These are phyloP conservation scores for Tryphoninae sp. DNA, from an alignment of 2,888 invertebrate genomes.

Conservation along the genomic window DNA sequence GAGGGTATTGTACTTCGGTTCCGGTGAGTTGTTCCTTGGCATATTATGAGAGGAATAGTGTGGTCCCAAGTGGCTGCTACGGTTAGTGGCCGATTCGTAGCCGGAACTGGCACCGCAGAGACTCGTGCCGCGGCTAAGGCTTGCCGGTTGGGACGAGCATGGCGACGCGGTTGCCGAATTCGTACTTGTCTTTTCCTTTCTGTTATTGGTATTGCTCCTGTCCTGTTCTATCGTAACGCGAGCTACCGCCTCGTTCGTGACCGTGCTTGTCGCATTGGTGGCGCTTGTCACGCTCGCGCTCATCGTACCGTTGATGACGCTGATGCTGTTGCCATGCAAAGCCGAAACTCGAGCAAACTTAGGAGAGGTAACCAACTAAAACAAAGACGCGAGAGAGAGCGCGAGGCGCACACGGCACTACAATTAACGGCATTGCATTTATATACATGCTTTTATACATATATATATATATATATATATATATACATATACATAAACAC, in stretches of 20 bases:
- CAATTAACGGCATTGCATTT: constrained; percentile 64
- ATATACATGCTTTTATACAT: constrained; percentile 52
- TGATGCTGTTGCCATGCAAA: constrained; percentile 76
- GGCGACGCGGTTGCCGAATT: constrained; percentile 73
- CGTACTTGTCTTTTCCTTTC: constrained; percentile 60
- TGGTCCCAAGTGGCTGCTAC: constrained; percentile 80
- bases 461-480: constrained; percentile 7
- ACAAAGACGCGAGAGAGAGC: constrained; percentile 71
- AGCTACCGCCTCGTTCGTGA: neutral
- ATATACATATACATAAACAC: neutral
- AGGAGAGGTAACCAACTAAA: constrained; percentile 78
- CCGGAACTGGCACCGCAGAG: constrained; percentile 81
- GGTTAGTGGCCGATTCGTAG: constrained; percentile 81
- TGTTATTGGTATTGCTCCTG: constrained; percentile 23
- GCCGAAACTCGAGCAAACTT: constrained; percentile 78
- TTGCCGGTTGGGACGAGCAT: constrained; percentile 73
- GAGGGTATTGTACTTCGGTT: constrained; percentile 77
- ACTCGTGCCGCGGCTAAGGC: constrained; percentile 72
- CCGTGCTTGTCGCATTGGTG: constrained; percentile 15
- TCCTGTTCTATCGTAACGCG: constrained; percentile 5
- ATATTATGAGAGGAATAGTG: constrained; percentile 79
- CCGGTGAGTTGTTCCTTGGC: constrained; percentile 78
- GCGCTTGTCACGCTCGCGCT: constrained; percentile 19
- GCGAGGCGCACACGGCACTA: constrained; percentile 65
- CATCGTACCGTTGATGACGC: constrained; percentile 58